Evolutionary conservation across 2,113 vertebrate species (phyloP), one percentile per base, ranked within the genome.

Genomic region (Rallus limicola): DNA sequence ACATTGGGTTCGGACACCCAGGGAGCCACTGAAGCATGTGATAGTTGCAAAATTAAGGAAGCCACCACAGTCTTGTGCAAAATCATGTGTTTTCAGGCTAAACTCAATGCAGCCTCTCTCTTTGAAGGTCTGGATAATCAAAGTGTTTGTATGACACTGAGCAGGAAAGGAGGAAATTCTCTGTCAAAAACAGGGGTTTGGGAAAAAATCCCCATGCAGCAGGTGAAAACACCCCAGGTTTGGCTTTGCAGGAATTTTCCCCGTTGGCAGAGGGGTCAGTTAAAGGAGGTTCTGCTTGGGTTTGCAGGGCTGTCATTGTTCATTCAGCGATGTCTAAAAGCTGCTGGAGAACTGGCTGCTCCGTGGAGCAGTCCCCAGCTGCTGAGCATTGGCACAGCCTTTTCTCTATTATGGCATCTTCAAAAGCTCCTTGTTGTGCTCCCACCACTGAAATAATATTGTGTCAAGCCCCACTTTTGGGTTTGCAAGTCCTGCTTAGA

Each of bases 1-100:
- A 48, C 0, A 1, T 5, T 40, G 50, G 18, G 7, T 87, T 79
- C 0, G 0, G 62, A 52, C 48, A 62, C 9, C 10, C 19, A 15
- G 34, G 38, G 26, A 72, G 13, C n/a, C 26, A 7, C 62, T 29
- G 29, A 85, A 88, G 55, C 24, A 20, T 55, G 3, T 0, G 10
- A 31, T 12, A 34, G 31, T 56, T 86, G 84, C 40, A 76, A 81
- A 87, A 71, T 34, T 19, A 46, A 87, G 53, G 40, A 86, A 86
- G 40, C 38, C 7, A 23, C 29, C 1, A 1, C 33, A 53, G 25
- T 48, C 67, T 64, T 42, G 26, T 88, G 50, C 58, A 62, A 72
- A 79, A 21, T 6, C 10, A 5, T 59, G 13, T 59, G 70, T 58
- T 87, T 91, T 68, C 70, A 91, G 19, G 31, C 31, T 14, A 58